Percentiles rank a stretch among this genome's conserved stretches.
Evolutionary conservation across 2,113 vertebrate species (phyloP).

Genomic region (Anguilla japonica): DNA sequence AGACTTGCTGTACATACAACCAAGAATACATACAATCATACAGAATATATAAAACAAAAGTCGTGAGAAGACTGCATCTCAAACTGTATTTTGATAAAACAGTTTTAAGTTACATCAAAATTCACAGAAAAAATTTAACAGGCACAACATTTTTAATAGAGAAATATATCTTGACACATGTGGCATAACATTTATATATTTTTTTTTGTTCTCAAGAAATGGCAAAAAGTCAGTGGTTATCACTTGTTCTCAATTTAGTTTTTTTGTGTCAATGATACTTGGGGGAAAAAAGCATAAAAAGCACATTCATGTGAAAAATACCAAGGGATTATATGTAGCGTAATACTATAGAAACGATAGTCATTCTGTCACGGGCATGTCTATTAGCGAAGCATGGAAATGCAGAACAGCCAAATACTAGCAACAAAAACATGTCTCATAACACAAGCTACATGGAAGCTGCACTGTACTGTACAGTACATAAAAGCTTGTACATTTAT

Average conservation of each 20-base stretch:
- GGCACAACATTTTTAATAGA: conserved; percentile 11
- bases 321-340: background rate
- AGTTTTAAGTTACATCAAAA: conserved; percentile 21
- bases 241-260: conserved; percentile 1
- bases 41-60: background rate
- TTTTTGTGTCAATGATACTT: background rate
- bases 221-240: background rate
- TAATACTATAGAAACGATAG: background rate
- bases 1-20: no score
- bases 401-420: background rate
- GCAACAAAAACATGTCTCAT: background rate
- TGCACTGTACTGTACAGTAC: background rate
- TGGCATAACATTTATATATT: conserved; percentile 2
- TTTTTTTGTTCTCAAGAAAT: background rate
- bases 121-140: conserved; percentile 17
- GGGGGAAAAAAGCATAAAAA: background rate
- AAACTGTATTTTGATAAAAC: conserved; percentile 21
- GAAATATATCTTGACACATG: conserved; percentile 19
- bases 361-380: background rate
- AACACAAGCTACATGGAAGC: background rate
- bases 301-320: conserved; percentile 5
- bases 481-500: background rate
- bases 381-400: background rate
- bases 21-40: no score
- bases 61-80: background rate